Base-by-base conservation (phyloP, 2,888 invertebrate species). In the Campoplex capitator region DNA sequence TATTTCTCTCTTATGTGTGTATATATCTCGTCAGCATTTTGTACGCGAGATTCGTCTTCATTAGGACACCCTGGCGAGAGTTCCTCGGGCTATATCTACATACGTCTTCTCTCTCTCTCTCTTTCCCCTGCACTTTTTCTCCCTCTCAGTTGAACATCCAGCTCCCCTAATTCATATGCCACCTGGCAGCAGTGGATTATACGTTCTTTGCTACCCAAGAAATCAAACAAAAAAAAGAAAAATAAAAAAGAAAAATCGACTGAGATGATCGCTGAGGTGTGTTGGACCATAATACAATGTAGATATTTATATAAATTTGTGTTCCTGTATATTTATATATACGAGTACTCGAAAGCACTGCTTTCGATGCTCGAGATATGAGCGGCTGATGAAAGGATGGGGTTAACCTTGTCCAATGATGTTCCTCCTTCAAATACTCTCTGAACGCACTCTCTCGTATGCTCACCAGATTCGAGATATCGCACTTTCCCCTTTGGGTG, bases 31-130 rank as follows among this genome's bases (percentile, higher is more conserved):
- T 86, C 79, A 79, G 76, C 92, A 93, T 93, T 92, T 93, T 88
- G 91, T 90, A 90, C 80, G 38, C 79, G 89, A 93, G 92, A 94
- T 94, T 94, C 93, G 93, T 94, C 94, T 94, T 94, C 94, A 94
- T 94, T 94, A 94, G 92, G 93, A 91, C 92, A 92, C 92, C 93
- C 93, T 91, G 92, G 92, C 91, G 92, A 91, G 92, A 51, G 23
- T 82, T 78, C 91, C 91, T 89, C 90, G 68, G 83, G 84, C 81
- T 71, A 74, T 67, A 76, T 81, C 73, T 65, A 68, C 82, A 68
- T 48, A 51, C 35, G 67, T 65, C 51, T 62, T 35, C 38, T 68
- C 62, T 58, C 78, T 78, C 38, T 68, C 62, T 58, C 78, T 78
- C 65, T 65, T 42, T 65, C 67, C 58, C 75, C 54, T 51, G 32